phyloP scores from a whole-genome alignment of 2,797 vertebrate genomes.

The Cynodonichthys magdalenae region DNA sequence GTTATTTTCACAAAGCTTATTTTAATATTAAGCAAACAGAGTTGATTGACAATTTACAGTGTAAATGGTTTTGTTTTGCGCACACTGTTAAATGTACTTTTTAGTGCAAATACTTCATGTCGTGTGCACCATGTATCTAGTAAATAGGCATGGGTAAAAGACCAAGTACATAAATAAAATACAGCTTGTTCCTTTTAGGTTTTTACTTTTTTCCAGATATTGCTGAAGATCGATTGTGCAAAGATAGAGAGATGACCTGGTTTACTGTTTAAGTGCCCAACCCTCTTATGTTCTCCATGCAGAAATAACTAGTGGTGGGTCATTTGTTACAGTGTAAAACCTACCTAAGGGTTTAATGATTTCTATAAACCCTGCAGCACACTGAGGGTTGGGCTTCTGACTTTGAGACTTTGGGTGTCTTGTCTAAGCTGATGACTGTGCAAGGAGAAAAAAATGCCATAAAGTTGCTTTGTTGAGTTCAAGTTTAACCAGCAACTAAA shows the following conservation, averaged over 20 bases:
- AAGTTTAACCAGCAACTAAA: neutral
- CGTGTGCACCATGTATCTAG: neutral
- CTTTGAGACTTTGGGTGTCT: neutral
- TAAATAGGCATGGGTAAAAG: neutral
- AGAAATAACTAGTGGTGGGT: conserved; percentile 18
- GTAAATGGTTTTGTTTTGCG: conserved; percentile 28
- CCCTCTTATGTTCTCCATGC: conserved; percentile 18
- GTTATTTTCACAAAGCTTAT: conserved; percentile 7
- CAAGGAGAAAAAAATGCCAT: conserved; percentile 9
- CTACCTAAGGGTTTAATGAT: conserved; percentile 23
- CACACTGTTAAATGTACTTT: conserved; percentile 1
- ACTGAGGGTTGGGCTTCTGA: conserved; percentile 19
- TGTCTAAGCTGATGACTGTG: conserved; percentile 3
- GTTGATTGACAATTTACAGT: conserved; percentile 11
- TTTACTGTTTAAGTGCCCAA: conserved; percentile 33
- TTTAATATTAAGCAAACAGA: conserved; percentile 31
- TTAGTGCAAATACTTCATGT: neutral
- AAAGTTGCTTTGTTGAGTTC: conserved; percentile 1
- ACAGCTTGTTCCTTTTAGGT: conserved; percentile 12
- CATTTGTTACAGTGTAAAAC: conserved; percentile 16
- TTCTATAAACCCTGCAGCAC: conserved; percentile 11
- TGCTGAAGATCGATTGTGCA: conserved; percentile 1
- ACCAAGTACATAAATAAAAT: neutral
- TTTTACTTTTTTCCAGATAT: neutral
- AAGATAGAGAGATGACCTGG: conserved; percentile 29